Conservation (phyloP, 2,888 invertebrate species). For the Protodeltote pygarga region DNA sequence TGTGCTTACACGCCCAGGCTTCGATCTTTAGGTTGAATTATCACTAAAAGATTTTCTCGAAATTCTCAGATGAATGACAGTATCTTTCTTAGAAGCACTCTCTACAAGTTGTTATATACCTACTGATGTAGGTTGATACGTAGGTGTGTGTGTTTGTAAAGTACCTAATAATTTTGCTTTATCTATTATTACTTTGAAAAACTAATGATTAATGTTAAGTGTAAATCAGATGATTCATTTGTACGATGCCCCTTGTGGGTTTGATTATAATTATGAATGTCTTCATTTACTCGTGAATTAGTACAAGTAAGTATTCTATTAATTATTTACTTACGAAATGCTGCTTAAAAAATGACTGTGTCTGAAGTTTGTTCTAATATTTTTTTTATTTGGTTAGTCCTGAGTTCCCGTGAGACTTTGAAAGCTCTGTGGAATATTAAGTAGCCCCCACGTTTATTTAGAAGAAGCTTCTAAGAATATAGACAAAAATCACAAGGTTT, state of each 20-base stretch:
- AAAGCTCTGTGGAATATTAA: conserved; percentile 19
- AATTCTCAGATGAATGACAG: conserved; percentile 41
- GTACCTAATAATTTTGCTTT: conserved; percentile 39
- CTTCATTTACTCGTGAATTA: conserved; percentile 14
- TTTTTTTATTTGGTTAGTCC: not conserved
- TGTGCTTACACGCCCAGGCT: conserved; percentile 12
- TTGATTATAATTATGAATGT: conserved; percentile 10
- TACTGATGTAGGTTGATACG: conserved; percentile 17
- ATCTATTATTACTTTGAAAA: conserved; percentile 46
- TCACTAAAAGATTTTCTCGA: conserved; percentile 51
- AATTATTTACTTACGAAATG: too few species aligned
- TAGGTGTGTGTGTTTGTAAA: conserved; percentile 20
- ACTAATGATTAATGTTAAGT: conserved; percentile 45
- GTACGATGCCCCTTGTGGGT: conserved; percentile 27
- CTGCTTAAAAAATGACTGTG: too few species aligned
- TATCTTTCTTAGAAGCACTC: conserved; percentile 45
- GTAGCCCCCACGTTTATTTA: conserved; percentile 3
- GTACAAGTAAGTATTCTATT: too few species aligned
- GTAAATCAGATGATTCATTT: conserved; percentile 47
- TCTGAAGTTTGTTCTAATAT: too few species aligned
- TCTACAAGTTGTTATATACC: conserved; percentile 37
- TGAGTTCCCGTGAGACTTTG: conserved; percentile 16
- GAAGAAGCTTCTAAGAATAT: not conserved
- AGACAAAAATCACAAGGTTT: too few species aligned
- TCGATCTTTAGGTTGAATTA: conserved; percentile 49